Conservation (phyloP, 2,888 invertebrate species). For the Eupithecia insigniata region DNA sequence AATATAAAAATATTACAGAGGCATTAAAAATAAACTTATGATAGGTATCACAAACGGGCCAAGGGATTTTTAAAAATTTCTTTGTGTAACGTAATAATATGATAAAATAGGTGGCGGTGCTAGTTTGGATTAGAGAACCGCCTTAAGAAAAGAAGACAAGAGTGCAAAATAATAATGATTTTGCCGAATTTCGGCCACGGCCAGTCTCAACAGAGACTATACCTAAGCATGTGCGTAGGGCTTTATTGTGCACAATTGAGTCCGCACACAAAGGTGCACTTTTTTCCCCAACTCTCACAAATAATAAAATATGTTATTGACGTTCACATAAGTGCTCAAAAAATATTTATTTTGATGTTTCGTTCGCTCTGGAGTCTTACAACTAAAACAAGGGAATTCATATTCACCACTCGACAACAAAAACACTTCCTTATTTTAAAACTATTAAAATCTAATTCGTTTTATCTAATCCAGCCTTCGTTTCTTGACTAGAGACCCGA, state of each 20-base stretch:
- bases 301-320: background rate
- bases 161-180: background rate
- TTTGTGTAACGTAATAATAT: too few species aligned
- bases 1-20: too few species aligned
- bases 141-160: background rate
- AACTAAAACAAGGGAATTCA: background rate
- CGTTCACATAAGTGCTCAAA: background rate
- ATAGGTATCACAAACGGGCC: too few species aligned
- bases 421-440: slow-evolving; percentile 6
- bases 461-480: slow-evolving; percentile 87
- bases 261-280: background rate
- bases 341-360: slow-evolving; percentile 3
- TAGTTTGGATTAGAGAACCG: too few species aligned
- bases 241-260: background rate
- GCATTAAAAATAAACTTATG: too few species aligned
- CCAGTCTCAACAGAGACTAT: background rate
- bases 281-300: background rate
- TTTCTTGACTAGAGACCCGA: slow-evolving; percentile 92
- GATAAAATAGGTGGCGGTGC: too few species aligned
- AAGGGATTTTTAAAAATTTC: too few species aligned
- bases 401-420: background rate
- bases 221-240: too few species aligned
- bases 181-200: background rate
- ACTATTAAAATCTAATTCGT: background rate
- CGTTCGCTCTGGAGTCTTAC: background rate